Percentiles rank a stretch among this genome's conserved stretches.
Conservation (phyloP, 2,113 vertebrate genomes). For the Chrysochloris asiatica region DNA sequence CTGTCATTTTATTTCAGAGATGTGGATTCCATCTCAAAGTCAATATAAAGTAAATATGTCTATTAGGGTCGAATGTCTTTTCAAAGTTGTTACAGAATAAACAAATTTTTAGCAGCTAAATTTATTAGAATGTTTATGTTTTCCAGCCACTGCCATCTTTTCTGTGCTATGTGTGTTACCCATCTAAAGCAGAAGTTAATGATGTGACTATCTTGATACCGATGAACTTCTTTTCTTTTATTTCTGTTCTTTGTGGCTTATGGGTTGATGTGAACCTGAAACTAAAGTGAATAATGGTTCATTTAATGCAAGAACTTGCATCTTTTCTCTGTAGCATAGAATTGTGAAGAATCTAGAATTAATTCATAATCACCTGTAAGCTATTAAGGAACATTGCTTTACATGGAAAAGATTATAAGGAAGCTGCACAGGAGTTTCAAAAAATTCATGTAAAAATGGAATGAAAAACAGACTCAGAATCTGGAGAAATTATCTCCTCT, state of each 20-base stretch:
- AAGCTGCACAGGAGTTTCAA: not conserved
- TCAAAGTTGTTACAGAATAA: not conserved
- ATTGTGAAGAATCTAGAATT: not conserved
- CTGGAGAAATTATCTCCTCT: no score
- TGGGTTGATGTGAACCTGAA: conserved; percentile 23
- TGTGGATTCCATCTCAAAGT: not conserved
- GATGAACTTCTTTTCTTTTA: not conserved
- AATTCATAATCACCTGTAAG: not conserved
- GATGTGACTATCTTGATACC: not conserved
- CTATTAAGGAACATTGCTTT: not conserved
- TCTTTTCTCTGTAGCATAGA: not conserved
- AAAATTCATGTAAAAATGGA: no score
- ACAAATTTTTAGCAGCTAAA: not conserved
- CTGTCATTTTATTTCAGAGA: not conserved
- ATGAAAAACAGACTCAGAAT: no score
- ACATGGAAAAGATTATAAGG: not conserved
- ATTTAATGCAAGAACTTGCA: not conserved
- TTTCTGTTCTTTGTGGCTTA: not conserved
- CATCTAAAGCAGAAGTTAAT: conserved; percentile 15
- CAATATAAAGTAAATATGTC: not conserved
- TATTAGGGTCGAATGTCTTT: not conserved
- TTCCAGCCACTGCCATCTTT: not conserved
- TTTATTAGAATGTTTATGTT: not conserved
- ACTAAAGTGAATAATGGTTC: conserved; percentile 11
- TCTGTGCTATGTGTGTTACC: not conserved